Percentiles rank a stretch among this genome's conserved stretches.
phyloP scores from a whole-genome alignment of 2,797 vertebrate species.

The Buphagus erythrorhynchus region DNA sequence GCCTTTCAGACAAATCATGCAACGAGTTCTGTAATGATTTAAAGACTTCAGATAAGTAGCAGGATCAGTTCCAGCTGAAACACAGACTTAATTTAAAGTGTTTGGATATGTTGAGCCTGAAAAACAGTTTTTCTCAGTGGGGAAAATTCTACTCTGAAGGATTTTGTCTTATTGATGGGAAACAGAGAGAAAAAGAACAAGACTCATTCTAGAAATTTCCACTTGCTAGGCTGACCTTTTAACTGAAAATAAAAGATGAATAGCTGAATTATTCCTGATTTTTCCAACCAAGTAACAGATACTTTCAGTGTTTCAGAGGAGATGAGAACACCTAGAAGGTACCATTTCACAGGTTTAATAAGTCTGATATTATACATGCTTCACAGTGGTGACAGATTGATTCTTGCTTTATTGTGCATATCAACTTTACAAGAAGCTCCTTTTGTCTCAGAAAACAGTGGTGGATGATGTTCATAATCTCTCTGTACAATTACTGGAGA shows the following conservation, averaged over 20 bases:
- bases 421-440: not conserved
- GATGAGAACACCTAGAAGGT: not conserved
- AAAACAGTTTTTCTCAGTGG: not conserved
- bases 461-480: not conserved
- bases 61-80: not conserved
- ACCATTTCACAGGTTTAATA: not conserved
- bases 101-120: not conserved
- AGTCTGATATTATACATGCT: not conserved
- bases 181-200: not conserved
- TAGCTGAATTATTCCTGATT: not conserved
- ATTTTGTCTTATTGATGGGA: not conserved
- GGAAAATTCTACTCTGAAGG: not conserved
- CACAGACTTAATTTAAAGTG: not conserved
- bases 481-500: not conserved
- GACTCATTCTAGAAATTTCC: not conserved
- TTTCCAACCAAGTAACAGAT: not conserved
- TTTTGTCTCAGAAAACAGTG: not conserved
- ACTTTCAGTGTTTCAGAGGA: not conserved
- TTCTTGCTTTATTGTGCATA: not conserved
- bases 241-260: not conserved
- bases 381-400: not conserved
- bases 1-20: not conserved
- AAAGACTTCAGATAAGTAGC: not conserved
- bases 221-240: not conserved
- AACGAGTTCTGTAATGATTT: not conserved